phyloP scores from a whole-genome alignment of 2,888 invertebrate species.

The Chloroclysta siterata region DNA sequence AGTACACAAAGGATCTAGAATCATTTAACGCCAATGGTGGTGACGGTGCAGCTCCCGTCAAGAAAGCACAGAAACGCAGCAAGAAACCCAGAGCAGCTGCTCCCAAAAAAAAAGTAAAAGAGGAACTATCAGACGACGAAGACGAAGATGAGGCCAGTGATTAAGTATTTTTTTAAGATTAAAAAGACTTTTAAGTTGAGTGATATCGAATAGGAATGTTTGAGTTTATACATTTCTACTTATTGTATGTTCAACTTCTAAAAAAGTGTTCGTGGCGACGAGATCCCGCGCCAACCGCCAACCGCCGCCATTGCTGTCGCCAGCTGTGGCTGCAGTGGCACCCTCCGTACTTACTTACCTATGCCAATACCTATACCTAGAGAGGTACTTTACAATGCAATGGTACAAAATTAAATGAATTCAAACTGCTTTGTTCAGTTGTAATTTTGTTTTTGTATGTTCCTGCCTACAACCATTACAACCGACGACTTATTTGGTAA shows the following conservation, averaged over 20 bases:
- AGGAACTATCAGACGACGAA: slow-evolving; percentile 75
- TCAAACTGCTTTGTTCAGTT: too few species aligned
- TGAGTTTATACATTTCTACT: slow-evolving; percentile 12
- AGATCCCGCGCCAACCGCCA: not conserved
- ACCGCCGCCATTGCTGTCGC: too few species aligned
- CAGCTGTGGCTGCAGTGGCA: too few species aligned
- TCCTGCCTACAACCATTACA: too few species aligned
- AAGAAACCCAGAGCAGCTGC: slow-evolving; percentile 57
- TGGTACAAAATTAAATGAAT: too few species aligned
- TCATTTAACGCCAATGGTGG: slow-evolving; percentile 91
- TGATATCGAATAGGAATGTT: slow-evolving; percentile 11
- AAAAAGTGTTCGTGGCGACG: not conserved
- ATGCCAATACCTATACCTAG: not conserved
- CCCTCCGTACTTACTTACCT: too few species aligned
- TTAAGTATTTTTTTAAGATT: slow-evolving; percentile 6
- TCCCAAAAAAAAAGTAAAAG: slow-evolving; percentile 67
- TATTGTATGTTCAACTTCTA: not conserved
- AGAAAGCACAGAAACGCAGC: slow-evolving; percentile 76
- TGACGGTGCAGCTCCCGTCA: slow-evolving; percentile 61
- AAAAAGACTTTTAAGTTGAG: slow-evolving; percentile 16
- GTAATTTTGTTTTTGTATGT: too few species aligned
- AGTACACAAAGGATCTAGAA: slow-evolving; percentile 92
- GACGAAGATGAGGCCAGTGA: slow-evolving; percentile 79
- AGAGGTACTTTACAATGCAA: too few species aligned
- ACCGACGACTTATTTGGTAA: too few species aligned